These are phyloP conservation scores for Acrocephalus arundinaceus DNA, from an alignment of 2,113 vertebrate species.

Conservation along the genomic window DNA sequence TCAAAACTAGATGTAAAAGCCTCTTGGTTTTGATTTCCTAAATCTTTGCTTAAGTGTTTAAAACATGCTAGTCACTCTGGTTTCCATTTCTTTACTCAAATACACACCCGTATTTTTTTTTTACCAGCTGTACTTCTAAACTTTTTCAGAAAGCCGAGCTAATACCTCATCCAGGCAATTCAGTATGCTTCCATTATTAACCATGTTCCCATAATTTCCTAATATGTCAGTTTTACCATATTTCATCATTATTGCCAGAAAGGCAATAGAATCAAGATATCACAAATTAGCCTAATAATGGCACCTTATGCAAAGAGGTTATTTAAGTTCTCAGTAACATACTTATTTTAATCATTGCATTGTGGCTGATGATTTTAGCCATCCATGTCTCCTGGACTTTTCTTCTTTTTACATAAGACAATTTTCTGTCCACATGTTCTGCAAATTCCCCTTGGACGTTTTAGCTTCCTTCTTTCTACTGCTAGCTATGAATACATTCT, in stretches of 20 bases:
- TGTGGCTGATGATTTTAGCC: neutral
- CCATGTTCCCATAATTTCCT: fast-evolving
- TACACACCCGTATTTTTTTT: neutral
- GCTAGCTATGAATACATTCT: fast-evolving
- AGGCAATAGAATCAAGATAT: neutral
- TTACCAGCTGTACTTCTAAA: neutral
- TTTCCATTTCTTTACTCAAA: neutral
- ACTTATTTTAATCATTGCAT: neutral
- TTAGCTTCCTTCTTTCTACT: neutral
- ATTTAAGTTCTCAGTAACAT: neutral
- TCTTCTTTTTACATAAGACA: neutral
- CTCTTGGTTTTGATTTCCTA: neutral
- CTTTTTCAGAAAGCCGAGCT: neutral
- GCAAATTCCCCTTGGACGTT: neutral
- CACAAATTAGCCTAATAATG: neutral
- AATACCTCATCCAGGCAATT: neutral
- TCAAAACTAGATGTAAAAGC: neutral
- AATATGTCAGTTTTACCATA: neutral
- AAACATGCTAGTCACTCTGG: neutral
- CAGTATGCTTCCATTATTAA: neutral
- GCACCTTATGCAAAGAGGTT: neutral
- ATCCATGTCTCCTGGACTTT: neutral
- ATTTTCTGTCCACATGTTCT: neutral
- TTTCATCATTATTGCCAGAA: neutral
- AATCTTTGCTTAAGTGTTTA: neutral